Base-by-base conservation (phyloP, 2,888 invertebrate genomes). In the Geotrupes spiniger region DNA sequence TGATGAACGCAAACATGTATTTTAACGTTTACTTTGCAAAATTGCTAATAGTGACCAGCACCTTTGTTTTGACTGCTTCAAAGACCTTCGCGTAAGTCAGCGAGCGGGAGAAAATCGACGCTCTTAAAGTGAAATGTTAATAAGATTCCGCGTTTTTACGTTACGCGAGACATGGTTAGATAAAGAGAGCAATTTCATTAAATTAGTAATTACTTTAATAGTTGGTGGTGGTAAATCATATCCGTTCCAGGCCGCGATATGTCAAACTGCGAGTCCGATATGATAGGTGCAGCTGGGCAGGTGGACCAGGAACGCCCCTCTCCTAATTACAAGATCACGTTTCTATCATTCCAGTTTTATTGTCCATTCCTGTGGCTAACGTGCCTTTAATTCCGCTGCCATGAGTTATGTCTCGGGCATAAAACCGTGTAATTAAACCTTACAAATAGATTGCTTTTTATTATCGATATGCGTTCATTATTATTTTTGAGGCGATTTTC, bases 321-420 rank as follows among this genome's bases (percentile, higher is more conserved):
- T 59, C 62, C 65, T 66, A 66, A 68, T 66, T 66, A 66, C 63
- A 58, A 59, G 64, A 63, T 68, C 68, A 68, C 68, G 68, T 68
- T 66, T 68, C 66, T 68, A 64, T 66, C 66, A 68, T 68, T 68
- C 68, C 62, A 57, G 61, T 64, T 65, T 65, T 64, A 68, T 66
- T 68, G 66, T 66, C 63, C 63, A 59, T 62, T 63, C 58, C 26
- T 43, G 21, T 36, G 54, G 56, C 54, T 60, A 60, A 57, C 58
- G 54, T 54, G 51, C 58, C 49, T 58, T 53, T 58, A 54, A 58
- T 58, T 56, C 54, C 36, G 51, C 49, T 43, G 49, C 49, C 39
- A 54, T 60, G 58, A 60, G 53, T 61, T 61, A 62, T 59, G 59
- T 56, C 42, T 53, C 49, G 29, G 41, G 53, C 50, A 57, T 56